Base-by-base conservation (phyloP, 2,888 invertebrate genomes). In the Heliconius charithonia region DNA sequence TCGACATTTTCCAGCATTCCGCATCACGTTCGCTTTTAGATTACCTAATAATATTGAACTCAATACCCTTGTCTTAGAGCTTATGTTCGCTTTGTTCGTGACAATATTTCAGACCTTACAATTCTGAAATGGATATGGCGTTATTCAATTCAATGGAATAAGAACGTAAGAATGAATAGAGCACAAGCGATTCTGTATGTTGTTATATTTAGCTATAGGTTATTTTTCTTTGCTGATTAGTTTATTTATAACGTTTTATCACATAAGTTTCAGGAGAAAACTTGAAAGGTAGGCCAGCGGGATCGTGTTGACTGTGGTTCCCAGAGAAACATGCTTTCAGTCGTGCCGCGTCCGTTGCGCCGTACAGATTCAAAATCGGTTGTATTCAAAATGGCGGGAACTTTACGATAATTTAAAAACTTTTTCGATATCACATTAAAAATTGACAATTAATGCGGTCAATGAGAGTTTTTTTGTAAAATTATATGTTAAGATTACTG, bases 261-360 rank as follows among this genome's bases (percentile, higher is more conserved):
- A 71, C 16, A 69, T 66, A 62, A 63, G 25, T 45, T 75, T 77
- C 81, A 71, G 62, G 82, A 87, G 90, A 90, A 93, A 94, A 93
- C 92, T 94, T 92, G 89, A 89, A 91, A 93, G 89, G 92, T 91
- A 92, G 92, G 90, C 89, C 87, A 92, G 89, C 90, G 87, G 88
- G 90, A 91, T 91, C 88, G 89, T 91, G 91, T 89, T 89, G 85
- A 85, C 81, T 85, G 82, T 83, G 84, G 90, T 88, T 89, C 87
- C 88, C 88, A 85, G 86, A 86, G 88, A 87, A 90, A 89, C 88
- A 88, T 88, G 89, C 87, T 85, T 92, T 92, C 91, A 95, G 94
- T 95, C 88, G 91, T 89, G 85, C 90, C 91, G 92, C 93, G 94
- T 90, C 89, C 88, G 90, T 91, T 89, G 87, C 87, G 87, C 89